A percentile compares a stretch with the other conserved stretches of the same genome.
phyloP scores from a whole-genome alignment of 2,797 vertebrate species.

The Coluber constrictor region DNA sequence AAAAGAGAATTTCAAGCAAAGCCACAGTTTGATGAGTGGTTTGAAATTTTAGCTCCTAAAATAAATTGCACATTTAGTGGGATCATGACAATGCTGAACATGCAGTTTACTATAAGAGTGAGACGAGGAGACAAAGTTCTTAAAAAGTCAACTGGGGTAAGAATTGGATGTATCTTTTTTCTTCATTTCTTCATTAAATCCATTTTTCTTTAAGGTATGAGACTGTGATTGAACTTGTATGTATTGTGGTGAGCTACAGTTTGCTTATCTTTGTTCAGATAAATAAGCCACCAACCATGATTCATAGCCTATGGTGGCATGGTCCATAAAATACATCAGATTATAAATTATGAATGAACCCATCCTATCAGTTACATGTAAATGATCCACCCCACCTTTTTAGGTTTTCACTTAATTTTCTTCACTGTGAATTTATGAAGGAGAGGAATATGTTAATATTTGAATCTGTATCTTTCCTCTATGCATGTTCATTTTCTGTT shows the following conservation, averaged over 20 bases:
- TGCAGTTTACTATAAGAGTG: constrained; percentile 90
- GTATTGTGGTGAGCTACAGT: background rate
- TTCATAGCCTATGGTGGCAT: background rate
- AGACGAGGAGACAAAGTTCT: constrained; percentile 78
- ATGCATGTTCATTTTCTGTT: background rate
- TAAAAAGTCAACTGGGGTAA: constrained; percentile 86
- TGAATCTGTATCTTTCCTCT: background rate
- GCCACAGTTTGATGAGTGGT: constrained; percentile 86
- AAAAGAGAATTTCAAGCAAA: constrained; percentile 84
- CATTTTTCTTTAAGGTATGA: background rate
- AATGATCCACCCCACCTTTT: background rate
- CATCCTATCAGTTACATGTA: background rate
- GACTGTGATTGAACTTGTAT: background rate
- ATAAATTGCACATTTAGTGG: constrained; percentile 91
- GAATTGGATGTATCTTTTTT: constrained; percentile 40
- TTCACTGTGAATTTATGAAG: background rate
- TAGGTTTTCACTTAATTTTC: background rate
- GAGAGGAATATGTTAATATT: background rate
- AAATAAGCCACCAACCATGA: background rate
- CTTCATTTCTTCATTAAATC: background rate
- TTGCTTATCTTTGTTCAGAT: background rate
- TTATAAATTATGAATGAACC: background rate
- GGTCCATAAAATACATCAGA: background rate
- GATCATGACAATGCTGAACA: constrained; percentile 95
- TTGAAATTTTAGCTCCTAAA: constrained; percentile 87